A percentile compares a stretch with the other conserved stretches of the same genome.
Evolutionary conservation across 2,888 invertebrate species (phyloP).

Genomic region (Caenorhabditis sp.): DNA sequence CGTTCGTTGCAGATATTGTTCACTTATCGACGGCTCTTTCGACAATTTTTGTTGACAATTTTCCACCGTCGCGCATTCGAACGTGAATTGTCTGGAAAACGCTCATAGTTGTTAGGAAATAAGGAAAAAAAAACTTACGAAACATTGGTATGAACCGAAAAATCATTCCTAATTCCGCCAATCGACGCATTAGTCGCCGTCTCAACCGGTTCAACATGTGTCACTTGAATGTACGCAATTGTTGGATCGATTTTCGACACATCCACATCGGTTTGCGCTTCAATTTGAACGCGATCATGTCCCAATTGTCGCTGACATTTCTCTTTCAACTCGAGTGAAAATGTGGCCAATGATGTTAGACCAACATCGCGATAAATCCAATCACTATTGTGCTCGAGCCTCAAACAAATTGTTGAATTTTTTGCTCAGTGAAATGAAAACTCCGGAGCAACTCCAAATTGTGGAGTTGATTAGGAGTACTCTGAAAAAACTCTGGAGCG

Average conservation of each 20-base stretch:
- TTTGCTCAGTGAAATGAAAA: too few relatives aligned
- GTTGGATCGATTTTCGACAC: conserved; percentile 40
- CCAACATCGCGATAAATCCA: conserved; percentile 96
- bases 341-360: conserved; percentile 87
- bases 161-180: conserved; percentile 59
- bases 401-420: too few relatives aligned
- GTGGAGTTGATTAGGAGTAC: too few relatives aligned
- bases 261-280: conserved; percentile 53
- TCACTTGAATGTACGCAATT: conserved; percentile 81
- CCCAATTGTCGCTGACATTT: conserved; percentile 39
- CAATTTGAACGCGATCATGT: conserved; percentile 53
- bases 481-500: too few relatives aligned
- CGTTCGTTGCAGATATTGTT: conserved; percentile 47
- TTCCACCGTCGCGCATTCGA: conserved; percentile 44
- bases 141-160: conserved; percentile 42
- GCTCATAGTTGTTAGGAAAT: neutral
- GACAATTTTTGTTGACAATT: conserved; percentile 27
- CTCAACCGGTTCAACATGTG: conserved; percentile 87
- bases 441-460: too few relatives aligned
- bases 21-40: conserved; percentile 42
- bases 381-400: conserved; percentile 79
- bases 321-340: conserved; percentile 41
- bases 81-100: conserved; percentile 30
- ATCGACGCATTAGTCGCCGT: too few relatives aligned
- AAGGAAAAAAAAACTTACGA: conserved; percentile 14